Percentiles rank a stretch among this genome's conserved stretches.
Evolutionary conservation across 2,888 invertebrate species (phyloP).

Genomic region (Campaea margaritaria): DNA sequence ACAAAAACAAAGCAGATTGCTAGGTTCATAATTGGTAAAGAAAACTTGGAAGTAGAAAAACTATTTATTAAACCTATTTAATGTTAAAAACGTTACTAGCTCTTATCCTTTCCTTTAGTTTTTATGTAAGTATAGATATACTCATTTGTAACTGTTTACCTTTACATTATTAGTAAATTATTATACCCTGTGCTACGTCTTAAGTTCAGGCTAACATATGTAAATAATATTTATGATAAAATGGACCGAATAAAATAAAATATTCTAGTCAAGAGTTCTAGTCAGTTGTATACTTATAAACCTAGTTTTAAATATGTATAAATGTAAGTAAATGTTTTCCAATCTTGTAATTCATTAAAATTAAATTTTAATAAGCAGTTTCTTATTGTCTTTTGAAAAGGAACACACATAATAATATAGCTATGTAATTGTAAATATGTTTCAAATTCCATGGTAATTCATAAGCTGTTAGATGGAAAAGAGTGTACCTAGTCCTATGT

Average conservation of each 20-base stretch:
- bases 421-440: slow-evolving; percentile 43
- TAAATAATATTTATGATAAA: no score
- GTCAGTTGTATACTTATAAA: slow-evolving; percentile 35
- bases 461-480: slow-evolving; percentile 15
- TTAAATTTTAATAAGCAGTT: slow-evolving; percentile 1
- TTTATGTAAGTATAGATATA: no score
- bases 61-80: no score
- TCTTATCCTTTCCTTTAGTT: no score
- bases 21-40: no score
- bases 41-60: no score
- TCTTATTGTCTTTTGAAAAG: background rate
- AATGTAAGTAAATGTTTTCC: slow-evolving; percentile 29
- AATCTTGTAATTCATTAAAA: slow-evolving; percentile 3
- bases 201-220: no score
- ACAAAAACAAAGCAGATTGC: no score
- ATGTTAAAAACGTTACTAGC: no score
- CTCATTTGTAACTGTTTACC: no score
- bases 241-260: background rate
- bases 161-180: no score
- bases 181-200: no score
- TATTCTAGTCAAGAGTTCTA: slow-evolving; percentile 23
- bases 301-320: slow-evolving; percentile 27
- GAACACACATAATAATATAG: slow-evolving; percentile 3
- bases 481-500: background rate
- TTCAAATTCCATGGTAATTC: slow-evolving; percentile 42